Conservation (phyloP, 2,113 vertebrate species). For the Numenius arquata region DNA sequence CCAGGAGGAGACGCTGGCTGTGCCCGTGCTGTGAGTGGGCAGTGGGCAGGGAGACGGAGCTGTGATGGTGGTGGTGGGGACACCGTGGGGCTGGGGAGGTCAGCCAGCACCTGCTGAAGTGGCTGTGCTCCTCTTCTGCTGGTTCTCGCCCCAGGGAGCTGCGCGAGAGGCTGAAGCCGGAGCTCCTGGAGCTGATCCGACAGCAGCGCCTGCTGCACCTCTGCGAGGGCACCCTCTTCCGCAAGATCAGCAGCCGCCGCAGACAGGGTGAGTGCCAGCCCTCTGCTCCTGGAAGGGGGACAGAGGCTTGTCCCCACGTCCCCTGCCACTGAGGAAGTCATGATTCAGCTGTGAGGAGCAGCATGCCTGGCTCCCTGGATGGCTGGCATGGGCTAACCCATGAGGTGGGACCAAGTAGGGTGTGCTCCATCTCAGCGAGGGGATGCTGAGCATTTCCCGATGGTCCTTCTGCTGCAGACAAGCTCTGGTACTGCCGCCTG, state of each 20-base stretch:
- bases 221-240: slow-evolving; percentile 92
- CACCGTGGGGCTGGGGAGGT: rapidly evolving
- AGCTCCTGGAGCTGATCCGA: slow-evolving; percentile 89
- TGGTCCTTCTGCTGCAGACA: slow-evolving; percentile 75
- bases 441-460: background rate
- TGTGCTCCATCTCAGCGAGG: background rate
- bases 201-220: slow-evolving; percentile 93
- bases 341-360: background rate
- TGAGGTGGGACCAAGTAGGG: background rate
- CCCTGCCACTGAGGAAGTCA: rapidly evolving
- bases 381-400: background rate
- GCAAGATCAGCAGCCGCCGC: slow-evolving; percentile 93
- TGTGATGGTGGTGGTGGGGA: background rate
- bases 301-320: background rate
- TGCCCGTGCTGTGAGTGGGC: slow-evolving; percentile 83
- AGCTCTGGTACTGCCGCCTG: slow-evolving; percentile 96
- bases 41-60: rapidly evolving
- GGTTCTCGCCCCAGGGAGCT: slow-evolving; percentile 77
- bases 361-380: background rate
- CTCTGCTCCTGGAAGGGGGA: background rate
- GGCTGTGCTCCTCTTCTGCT: background rate
- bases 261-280: slow-evolving; percentile 82
- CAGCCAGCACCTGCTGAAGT: rapidly evolving
- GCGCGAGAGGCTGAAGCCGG: slow-evolving; percentile 90
- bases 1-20: slow-evolving; percentile 92